phyloP scores from a whole-genome alignment of 2,888 invertebrate species.

The Scotopteryx bipunctaria region DNA sequence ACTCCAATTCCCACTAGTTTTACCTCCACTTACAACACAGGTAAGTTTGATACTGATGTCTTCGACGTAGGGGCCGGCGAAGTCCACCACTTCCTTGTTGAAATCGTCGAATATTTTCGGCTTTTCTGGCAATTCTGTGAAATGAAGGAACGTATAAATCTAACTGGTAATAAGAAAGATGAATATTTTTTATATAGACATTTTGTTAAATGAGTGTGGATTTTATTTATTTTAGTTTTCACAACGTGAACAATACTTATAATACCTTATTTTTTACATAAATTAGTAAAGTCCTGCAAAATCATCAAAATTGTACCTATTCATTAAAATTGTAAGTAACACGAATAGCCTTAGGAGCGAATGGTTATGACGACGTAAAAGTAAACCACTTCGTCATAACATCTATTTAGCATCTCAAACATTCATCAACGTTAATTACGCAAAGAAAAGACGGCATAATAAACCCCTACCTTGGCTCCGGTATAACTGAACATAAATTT shows the following conservation, averaged over 20 bases:
- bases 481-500: slow-evolving; percentile 56
- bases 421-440: slow-evolving; percentile 8
- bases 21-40: slow-evolving; percentile 91
- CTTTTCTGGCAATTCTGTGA: slow-evolving; percentile 89
- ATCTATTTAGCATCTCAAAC: slow-evolving; percentile 4
- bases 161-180: neutral
- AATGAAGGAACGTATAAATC: neutral
- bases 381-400: slow-evolving; percentile 9
- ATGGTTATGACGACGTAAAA: slow-evolving; percentile 35
- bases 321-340: neutral
- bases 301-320: neutral
- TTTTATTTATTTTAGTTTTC: too few species aligned
- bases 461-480: slow-evolving; percentile 53
- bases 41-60: slow-evolving; percentile 87
- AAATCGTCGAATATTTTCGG: slow-evolving; percentile 88
- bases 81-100: slow-evolving; percentile 84
- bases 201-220: too few species aligned
- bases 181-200: too few species aligned
- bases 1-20: slow-evolving; percentile 38
- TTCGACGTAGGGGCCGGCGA: slow-evolving; percentile 89
- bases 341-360: neutral
- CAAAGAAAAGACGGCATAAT: slow-evolving; percentile 53
- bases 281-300: slow-evolving; percentile 3
- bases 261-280: too few species aligned
- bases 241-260: too few species aligned